A percentile compares a stretch with the other conserved stretches of the same genome.
Conservation (phyloP, 2,888 invertebrate genomes). For the Apodemia zela region DNA sequence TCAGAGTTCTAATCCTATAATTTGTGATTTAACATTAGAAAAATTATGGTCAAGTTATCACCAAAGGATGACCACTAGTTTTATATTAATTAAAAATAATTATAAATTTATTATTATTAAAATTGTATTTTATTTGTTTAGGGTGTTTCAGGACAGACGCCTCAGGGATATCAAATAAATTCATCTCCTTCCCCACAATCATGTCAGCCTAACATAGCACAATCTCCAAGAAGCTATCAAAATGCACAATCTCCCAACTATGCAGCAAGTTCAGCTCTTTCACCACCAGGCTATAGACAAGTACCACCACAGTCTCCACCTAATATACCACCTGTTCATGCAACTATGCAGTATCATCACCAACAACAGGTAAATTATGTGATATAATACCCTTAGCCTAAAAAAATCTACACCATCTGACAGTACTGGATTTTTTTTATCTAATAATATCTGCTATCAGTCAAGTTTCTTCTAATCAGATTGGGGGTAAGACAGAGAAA, state of each 20-base stretch:
- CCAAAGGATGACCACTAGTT: no score
- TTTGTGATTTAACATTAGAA: no score
- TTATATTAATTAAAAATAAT: no score
- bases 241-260: slow-evolving; percentile 77
- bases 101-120: no score
- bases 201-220: slow-evolving; percentile 61
- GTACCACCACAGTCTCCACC: slow-evolving; percentile 73
- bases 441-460: no score
- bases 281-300: slow-evolving; percentile 77
- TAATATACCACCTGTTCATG: slow-evolving; percentile 65
- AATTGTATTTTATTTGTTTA: slow-evolving; percentile 30
- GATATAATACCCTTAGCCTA: not conserved
- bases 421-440: not conserved
- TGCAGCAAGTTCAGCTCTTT: slow-evolving; percentile 69
- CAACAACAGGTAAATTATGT: slow-evolving; percentile 59
- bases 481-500: no score
- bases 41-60: no score
- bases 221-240: slow-evolving; percentile 72
- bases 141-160: slow-evolving; percentile 66
- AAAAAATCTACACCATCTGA: not conserved
- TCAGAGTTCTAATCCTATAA: no score
- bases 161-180: slow-evolving; percentile 80
- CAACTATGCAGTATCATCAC: slow-evolving; percentile 71
- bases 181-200: slow-evolving; percentile 75
- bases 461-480: no score